Evolutionary conservation across 2,113 vertebrate genomes (phyloP), one percentile per base, ranked within the genome.

Genomic region (Bubo scandiacus): DNA sequence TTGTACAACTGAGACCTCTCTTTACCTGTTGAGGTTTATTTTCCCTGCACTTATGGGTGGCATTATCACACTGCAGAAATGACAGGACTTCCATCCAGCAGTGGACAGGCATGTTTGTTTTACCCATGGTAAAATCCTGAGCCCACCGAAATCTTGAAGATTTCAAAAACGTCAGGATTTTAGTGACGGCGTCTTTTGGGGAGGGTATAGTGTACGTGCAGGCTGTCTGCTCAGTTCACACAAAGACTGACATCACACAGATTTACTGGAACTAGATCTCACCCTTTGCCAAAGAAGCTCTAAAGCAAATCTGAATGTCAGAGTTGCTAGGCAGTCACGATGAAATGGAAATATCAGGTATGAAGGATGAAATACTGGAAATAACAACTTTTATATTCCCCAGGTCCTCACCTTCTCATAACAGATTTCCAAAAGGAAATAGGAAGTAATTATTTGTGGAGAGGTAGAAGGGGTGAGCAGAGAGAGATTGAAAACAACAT

Each of bases 121-220:
- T n/a, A 87, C 6, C 6, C 15, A 0, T 8, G 21, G 12, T 55
- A 66, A 94, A 90, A 90, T 15, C 11, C 27, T 73, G 23, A 90
- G 21, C 25, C 49, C 19, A 80, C 6, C 51, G 59, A 75, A 86
- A 61, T 45, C 20, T 3, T 40, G 4, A 49, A 61, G 40, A 49
- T 52, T 91, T 62, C 32, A 40, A 0, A 15, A 74, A 70, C 10
- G 14, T 84, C 16, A 15, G 15, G 22, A 81, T 68, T 96, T 79
- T 30, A 75, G 18, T 14, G n/a, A 68, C 0, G 9, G 10, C 0
- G 2, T 11, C 32, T 61, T 68, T 65, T 61, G 3, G 51, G 30
- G 34, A 81, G 1, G 1, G 2, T 29, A 49, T 1, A 25, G 26
- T 0, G 0, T 30, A 40, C 2, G 1, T 16, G 11, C 0, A 3